Percentiles rank a stretch among this genome's conserved stretches.
These are phyloP conservation scores for Apotomis betuletana DNA, from an alignment of 2,888 invertebrate species.

Conservation along the genomic window DNA sequence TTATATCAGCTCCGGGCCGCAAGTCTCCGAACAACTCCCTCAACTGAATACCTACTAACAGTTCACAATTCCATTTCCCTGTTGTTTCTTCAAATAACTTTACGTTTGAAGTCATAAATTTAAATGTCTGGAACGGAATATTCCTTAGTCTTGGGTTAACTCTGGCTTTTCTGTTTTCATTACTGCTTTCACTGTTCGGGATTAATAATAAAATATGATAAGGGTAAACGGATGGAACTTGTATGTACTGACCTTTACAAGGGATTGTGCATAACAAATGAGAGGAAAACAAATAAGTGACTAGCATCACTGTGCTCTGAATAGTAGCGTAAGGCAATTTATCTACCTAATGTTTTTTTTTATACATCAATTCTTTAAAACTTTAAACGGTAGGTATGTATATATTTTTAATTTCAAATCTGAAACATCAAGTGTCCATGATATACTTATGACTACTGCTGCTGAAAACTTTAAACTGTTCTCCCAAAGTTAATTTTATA, in stretches of 20 bases:
- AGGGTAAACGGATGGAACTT: neutral
- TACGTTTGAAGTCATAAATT: slow-evolving; percentile 40
- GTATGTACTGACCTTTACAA: neutral
- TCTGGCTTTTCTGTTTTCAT: slow-evolving; percentile 31
- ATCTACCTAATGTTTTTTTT: too few relatives aligned
- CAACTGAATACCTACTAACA: slow-evolving; percentile 44
- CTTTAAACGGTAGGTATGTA: too few relatives aligned
- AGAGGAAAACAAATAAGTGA: neutral
- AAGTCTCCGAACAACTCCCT: slow-evolving; percentile 46
- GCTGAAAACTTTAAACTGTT: too few relatives aligned
- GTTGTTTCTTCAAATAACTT: slow-evolving; percentile 42
- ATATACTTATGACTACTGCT: too few relatives aligned
- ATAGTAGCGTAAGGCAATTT: too few relatives aligned
- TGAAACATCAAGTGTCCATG: too few relatives aligned
- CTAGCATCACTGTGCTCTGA: too few relatives aligned
- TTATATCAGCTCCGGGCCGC: slow-evolving; percentile 50
- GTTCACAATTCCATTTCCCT: slow-evolving; percentile 51
- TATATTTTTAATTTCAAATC: too few relatives aligned
- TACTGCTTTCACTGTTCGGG: slow-evolving; percentile 21
- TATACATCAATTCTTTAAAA: too few relatives aligned
- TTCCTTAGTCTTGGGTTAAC: slow-evolving; percentile 30
- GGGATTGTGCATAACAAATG: neutral
- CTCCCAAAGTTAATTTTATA: too few relatives aligned
- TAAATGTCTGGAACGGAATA: slow-evolving; percentile 38
- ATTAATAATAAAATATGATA: slow-evolving; percentile 8